These are phyloP conservation scores for Plebejus anna DNA, from an alignment of 2,888 invertebrate species.

Conservation along the genomic window DNA sequence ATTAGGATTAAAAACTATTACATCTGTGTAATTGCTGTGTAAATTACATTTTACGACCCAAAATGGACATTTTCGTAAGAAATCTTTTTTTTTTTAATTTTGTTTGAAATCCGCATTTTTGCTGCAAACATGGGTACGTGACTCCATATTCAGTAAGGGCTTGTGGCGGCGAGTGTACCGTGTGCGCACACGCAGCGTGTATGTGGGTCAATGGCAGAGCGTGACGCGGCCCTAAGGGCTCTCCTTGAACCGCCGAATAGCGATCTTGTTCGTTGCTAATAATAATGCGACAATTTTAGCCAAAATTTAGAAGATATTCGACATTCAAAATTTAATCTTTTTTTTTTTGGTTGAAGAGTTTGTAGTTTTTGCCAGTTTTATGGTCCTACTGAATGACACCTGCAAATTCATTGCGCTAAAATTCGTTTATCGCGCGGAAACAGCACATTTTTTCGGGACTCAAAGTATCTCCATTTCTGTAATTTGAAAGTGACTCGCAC, in stretches of 20 bases:
- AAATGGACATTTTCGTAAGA: too few species aligned
- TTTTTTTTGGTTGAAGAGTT: neutral
- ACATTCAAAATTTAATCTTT: neutral
- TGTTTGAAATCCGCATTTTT: neutral
- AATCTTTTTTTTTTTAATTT: neutral
- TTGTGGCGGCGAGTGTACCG: conserved; percentile 65
- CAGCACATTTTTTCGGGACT: too few species aligned
- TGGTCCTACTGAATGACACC: neutral
- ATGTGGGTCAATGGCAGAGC: conserved; percentile 77
- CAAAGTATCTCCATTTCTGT: too few species aligned
- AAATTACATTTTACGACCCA: too few species aligned
- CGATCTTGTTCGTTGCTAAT: conserved; percentile 62
- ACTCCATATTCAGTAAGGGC: conserved; percentile 51
- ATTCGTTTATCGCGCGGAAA: too few species aligned
- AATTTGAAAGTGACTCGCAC: too few species aligned
- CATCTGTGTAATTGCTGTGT: too few species aligned
- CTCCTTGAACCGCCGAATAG: conserved; percentile 72
- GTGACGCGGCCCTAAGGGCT: conserved; percentile 78
- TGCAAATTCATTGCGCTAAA: too few species aligned
- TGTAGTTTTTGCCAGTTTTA: neutral
- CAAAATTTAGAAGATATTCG: conserved; percentile 6
- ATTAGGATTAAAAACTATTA: too few species aligned
- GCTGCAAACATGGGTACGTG: conserved; percentile 51
- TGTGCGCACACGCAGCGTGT: conserved; percentile 62
- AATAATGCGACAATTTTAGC: conserved; percentile 46